Evolutionary conservation across 23 tunicate species (phyloP).

Genomic region (Trididemnum miniatum): DNA sequence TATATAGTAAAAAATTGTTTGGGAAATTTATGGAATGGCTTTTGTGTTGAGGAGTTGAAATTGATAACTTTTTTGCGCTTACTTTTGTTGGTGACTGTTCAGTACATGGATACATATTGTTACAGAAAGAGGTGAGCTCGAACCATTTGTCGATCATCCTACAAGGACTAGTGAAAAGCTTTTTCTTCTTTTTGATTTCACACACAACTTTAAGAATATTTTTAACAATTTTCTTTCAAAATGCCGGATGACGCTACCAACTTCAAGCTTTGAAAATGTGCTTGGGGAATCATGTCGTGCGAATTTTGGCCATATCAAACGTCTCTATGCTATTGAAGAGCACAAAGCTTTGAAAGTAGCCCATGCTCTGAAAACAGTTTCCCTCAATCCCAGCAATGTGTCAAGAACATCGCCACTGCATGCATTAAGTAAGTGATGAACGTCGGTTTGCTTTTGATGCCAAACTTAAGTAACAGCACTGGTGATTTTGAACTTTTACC

Average conservation of each 20-base stretch:
- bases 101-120: background rate
- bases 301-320: background rate
- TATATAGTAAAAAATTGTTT: background rate
- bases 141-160: background rate
- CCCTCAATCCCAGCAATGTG: constrained; percentile 8
- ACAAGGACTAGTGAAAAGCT: background rate
- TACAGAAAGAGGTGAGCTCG: background rate
- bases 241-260: background rate
- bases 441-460: background rate
- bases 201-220: constrained; percentile 13
- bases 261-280: background rate
- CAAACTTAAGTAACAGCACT: background rate
- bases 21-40: background rate
- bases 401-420: background rate
- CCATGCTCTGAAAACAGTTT: background rate
- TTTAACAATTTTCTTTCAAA: background rate
- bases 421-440: background rate
- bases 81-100: background rate
- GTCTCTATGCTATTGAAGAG: background rate
- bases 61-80: background rate
- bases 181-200: constrained; percentile 1
- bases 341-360: constrained; percentile 14
- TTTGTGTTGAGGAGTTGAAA: background rate
- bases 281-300: constrained; percentile 3
- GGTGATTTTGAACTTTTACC: background rate